phyloP scores from a whole-genome alignment of 1,140 invertebrate species.

The Scaptomyza graminum region DNA sequence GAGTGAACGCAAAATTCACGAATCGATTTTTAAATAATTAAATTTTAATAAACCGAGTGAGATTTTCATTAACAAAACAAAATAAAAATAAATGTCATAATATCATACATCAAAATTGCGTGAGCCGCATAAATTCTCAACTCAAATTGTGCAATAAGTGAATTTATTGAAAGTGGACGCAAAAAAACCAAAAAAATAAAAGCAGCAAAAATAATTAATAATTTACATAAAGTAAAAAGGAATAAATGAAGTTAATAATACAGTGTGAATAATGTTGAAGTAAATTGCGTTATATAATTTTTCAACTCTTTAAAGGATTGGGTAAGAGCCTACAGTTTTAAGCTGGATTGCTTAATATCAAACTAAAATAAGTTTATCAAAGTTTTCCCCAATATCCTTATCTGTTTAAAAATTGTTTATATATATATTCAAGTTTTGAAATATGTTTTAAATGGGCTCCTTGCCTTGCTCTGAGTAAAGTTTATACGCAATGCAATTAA shows the following conservation, averaged over 20 bases:
- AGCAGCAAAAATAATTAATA: not conserved
- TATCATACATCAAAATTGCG: conserved; percentile 47
- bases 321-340: conserved; percentile 12
- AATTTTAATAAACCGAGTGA: too few species aligned
- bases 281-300: conserved; percentile 31
- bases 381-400: too few species aligned
- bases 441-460: not conserved
- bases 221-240: conserved; percentile 13
- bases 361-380: too few species aligned
- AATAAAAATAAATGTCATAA: not conserved
- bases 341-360: too few species aligned
- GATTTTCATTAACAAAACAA: conserved; percentile 33
- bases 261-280: conserved; percentile 6
- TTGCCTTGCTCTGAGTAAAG: not conserved
- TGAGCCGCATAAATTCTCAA: conserved; percentile 73
- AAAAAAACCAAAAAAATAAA: conserved; percentile 7
- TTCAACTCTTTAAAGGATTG: conserved; percentile 1
- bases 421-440: too few species aligned
- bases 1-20: conserved; percentile 32
- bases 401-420: too few species aligned
- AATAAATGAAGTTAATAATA: conserved; percentile 26
- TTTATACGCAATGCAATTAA: conserved; percentile 16
- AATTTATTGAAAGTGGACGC: conserved; percentile 46
- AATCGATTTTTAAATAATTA: conserved; percentile 57
- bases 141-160: conserved; percentile 52